Evolutionary conservation across 64 coral and sea anemone genomes (phyloP).

Genomic region (Acropora yongei): DNA sequence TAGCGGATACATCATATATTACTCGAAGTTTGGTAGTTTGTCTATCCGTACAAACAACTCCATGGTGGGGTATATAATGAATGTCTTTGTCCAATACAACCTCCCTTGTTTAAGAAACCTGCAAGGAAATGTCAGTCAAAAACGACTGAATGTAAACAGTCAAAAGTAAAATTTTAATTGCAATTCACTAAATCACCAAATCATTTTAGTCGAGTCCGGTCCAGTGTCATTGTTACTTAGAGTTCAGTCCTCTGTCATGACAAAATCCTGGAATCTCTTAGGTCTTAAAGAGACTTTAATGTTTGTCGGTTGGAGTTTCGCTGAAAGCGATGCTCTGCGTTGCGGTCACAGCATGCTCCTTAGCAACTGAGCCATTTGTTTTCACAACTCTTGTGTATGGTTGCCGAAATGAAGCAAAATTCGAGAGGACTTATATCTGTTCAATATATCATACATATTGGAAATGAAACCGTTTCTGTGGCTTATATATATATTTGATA

Average conservation of each 20-base stretch:
- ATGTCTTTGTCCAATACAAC: too few relatives aligned
- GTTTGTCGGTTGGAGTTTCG: background rate
- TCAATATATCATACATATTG: slow-evolving; percentile 26
- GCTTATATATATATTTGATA: too few relatives aligned
- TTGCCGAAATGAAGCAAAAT: slow-evolving; percentile 87
- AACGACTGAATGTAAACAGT: background rate
- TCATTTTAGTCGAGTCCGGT: background rate
- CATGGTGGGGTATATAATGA: too few relatives aligned
- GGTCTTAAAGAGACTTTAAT: background rate
- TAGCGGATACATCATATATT: too few relatives aligned
- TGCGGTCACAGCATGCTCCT: background rate
- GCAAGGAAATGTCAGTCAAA: background rate
- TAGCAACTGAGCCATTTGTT: background rate
- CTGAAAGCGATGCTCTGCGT: background rate
- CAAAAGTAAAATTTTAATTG: background rate
- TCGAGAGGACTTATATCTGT: slow-evolving; percentile 17
- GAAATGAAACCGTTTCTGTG: background rate
- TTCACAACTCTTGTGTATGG: slow-evolving; percentile 19
- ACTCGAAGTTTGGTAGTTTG: too few relatives aligned
- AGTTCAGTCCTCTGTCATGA: background rate
- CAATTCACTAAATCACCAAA: background rate
- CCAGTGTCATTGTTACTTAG: background rate
- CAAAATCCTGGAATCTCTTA: background rate
- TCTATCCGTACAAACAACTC: too few relatives aligned
- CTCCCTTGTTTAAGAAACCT: background rate